Evolutionary conservation across 37 sponge, comb jelly and placozoan genomes (phyloP), one percentile per base, ranked within the genome.

Genomic region (Cladorhizidae sp.): DNA sequence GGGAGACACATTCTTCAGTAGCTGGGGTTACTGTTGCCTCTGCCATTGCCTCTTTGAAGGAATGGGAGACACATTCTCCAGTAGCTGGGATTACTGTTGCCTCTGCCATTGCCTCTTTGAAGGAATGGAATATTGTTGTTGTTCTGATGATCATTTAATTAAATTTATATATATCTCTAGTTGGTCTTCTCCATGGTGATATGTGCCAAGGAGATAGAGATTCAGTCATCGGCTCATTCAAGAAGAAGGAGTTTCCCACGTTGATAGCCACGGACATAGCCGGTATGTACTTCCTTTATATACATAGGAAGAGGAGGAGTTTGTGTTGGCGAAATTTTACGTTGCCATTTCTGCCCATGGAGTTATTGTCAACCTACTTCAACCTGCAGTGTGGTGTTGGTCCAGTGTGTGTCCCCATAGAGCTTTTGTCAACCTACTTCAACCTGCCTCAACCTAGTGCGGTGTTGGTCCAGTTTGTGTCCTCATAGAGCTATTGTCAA

Each of bases 251-350:
- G 57, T 89, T 95, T 37, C 89, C 94, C 23, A 79, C 95, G 25
- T 50, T 98, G 3, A 92, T 98, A 55, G 99, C 99, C 18, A 95
- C 99, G 15, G 99, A 98, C 80, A 92, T 98, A 12, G 99, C 99
- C 59, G 92, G 96, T 95, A 18, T 78, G 79, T 42, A 64, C 21
- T n/a, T n/a, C n/a, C 65, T 25, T 28, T 26, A 26, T 12, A 64
- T 64, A 9, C 25, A 18, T 28, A 54, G 55, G 12, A 54, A 54
- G 12, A 12, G 12, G 55, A 54, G 17, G 17, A 17, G 17, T 54
- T 20, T 54, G 55, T 54, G 17, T 54, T 54, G 55, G 12, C 17
- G 71, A 17, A 17, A n/a, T n/a, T n/a, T n/a, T 18, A 54, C 56
- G 56, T 18, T 20, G 14, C 14, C 56, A 12, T 28, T 3, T 28